Percentiles rank a stretch among this genome's conserved stretches.
Evolutionary conservation across 2,797 vertebrate species (phyloP).

Genomic region (Myotis daubentonii): DNA sequence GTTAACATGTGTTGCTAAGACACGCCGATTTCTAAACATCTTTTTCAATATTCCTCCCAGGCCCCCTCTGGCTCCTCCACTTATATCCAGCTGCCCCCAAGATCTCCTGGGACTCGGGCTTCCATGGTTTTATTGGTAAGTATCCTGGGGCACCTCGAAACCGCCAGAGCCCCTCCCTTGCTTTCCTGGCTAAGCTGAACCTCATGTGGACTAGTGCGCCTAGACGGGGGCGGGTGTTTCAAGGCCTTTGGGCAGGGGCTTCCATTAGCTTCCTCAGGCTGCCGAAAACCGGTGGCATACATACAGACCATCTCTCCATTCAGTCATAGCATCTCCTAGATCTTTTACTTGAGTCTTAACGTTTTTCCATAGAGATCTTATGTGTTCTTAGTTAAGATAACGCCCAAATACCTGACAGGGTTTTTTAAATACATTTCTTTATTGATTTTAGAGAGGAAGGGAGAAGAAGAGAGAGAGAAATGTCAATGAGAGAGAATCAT

Average conservation of each 20-base stretch:
- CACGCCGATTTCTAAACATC: neutral
- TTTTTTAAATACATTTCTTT: neutral
- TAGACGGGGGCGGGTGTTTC: neutral
- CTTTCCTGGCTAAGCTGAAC: neutral
- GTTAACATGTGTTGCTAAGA: neutral
- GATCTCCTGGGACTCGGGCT: constrained; percentile 80
- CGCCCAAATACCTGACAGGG: neutral
- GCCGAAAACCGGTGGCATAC: neutral
- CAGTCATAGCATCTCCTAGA: too few species aligned
- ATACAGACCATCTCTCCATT: neutral
- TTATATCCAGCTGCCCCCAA: constrained; percentile 88
- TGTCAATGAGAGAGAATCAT: too few species aligned
- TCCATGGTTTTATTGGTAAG: constrained; percentile 81
- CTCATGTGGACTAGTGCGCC: neutral
- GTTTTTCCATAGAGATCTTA: neutral
- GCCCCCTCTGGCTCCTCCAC: constrained; percentile 74
- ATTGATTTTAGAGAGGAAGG: neutral
- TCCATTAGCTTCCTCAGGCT: neutral
- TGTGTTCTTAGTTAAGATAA: neutral
- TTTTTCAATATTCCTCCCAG: constrained; percentile 54
- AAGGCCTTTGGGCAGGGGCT: neutral
- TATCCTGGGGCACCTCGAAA: neutral
- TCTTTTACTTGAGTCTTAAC: neutral
- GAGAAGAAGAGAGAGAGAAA: neutral
- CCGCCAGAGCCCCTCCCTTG: neutral